These are phyloP conservation scores for Enteromius mattozi DNA, from an alignment of 2,797 vertebrate genomes.

Conservation along the genomic window DNA sequence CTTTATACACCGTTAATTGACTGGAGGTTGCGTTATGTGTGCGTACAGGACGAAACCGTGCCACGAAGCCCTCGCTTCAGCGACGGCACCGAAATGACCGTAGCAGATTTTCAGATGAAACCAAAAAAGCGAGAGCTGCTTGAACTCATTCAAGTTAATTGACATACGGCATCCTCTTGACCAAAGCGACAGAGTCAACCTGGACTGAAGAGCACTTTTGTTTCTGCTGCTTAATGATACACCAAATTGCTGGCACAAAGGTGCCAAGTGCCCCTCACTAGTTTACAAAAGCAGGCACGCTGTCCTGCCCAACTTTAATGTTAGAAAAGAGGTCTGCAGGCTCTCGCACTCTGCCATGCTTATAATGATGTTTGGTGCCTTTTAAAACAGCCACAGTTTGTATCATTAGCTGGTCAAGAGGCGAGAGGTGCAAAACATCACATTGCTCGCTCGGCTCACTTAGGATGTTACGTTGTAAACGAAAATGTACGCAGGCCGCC, in stretches of 20 bases:
- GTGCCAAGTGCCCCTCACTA: slow-evolving; percentile 32
- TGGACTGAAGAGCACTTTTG: slow-evolving; percentile 45
- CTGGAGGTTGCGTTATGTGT: not conserved
- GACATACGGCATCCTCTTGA: slow-evolving; percentile 37
- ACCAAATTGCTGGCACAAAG: slow-evolving; percentile 19
- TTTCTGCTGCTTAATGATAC: slow-evolving; percentile 32
- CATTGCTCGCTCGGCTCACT: not conserved
- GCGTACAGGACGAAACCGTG: not conserved
- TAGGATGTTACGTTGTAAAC: not conserved
- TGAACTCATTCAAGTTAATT: slow-evolving; percentile 27
- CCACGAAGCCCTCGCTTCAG: not conserved
- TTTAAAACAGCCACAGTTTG: slow-evolving; percentile 1
- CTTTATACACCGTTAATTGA: not conserved
- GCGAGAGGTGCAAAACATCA: slow-evolving; percentile 9
- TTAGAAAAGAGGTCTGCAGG: slow-evolving; percentile 3
- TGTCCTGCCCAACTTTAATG: slow-evolving; percentile 20
- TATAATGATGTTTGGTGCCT: slow-evolving; percentile 9
- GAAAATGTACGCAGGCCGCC: not conserved
- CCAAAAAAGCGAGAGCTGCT: slow-evolving; percentile 8
- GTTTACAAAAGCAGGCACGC: not conserved
- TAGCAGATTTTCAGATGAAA: slow-evolving; percentile 7
- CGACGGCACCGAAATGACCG: not conserved
- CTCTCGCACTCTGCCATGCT: not conserved
- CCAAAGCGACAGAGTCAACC: slow-evolving; percentile 36
- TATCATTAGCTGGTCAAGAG: slow-evolving; percentile 15